These are phyloP conservation scores for Lontra canadensis DNA, from an alignment of 2,113 vertebrate genomes.

Conservation along the genomic window DNA sequence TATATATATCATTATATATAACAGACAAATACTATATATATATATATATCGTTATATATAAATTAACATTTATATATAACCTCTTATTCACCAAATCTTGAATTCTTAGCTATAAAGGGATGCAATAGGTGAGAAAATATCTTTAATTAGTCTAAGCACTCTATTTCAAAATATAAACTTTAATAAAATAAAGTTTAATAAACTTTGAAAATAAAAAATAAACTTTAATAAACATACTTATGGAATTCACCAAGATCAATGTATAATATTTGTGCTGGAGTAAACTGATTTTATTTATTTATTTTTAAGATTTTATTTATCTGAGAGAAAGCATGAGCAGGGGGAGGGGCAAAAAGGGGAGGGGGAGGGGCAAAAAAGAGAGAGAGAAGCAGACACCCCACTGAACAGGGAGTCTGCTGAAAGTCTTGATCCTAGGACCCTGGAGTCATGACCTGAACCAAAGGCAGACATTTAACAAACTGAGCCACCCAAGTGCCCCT, in stretches of 20 bases:
- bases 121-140: not conserved
- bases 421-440: not conserved
- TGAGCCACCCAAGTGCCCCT: not conserved
- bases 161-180: not conserved
- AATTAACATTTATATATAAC: not conserved
- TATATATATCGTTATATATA: too few relatives aligned
- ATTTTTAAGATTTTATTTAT: not conserved
- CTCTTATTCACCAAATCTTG: not conserved
- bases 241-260: not conserved
- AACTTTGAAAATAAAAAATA: not conserved
- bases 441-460: not conserved
- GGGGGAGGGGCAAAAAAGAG: not conserved
- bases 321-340: not conserved
- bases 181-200: not conserved
- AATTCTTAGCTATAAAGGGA: not conserved
- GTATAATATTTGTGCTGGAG: not conserved
- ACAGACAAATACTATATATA: not conserved
- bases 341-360: not conserved
- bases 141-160: not conserved
- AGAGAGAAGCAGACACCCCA: not conserved
- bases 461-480: not conserved
- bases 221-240: not conserved
- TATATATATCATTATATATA: not conserved
- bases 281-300: not conserved
- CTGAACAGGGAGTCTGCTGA: not conserved